Conservation (phyloP, 2,888 invertebrate species). For the Isoperla grammatica region DNA sequence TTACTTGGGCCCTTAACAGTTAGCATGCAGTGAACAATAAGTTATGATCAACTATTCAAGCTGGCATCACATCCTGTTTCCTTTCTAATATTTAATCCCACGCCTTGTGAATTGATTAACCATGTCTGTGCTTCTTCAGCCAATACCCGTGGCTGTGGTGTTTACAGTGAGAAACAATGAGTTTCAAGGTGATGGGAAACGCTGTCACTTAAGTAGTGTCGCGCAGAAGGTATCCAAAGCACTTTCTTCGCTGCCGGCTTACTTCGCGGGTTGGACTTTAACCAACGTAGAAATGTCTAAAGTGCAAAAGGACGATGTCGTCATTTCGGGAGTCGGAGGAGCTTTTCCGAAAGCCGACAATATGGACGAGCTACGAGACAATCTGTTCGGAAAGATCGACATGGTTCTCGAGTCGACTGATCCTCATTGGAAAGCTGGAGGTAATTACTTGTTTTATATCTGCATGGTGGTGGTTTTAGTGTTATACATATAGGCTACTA, state of each 20-base stretch:
- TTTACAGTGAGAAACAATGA: too few relatives aligned
- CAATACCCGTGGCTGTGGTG: too few relatives aligned
- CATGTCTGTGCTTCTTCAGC: too few relatives aligned
- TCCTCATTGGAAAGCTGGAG: conserved; percentile 17
- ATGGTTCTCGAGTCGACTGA: conserved; percentile 19
- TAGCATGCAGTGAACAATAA: not conserved
- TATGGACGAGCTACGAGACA: conserved; percentile 54
- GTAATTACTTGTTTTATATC: too few relatives aligned
- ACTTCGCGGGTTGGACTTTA: not conserved
- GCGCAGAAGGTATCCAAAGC: too few relatives aligned
- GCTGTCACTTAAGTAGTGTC: too few relatives aligned
- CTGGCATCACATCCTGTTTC: conserved; percentile 4
- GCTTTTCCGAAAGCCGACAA: conserved; percentile 61
- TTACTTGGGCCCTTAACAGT: too few relatives aligned
- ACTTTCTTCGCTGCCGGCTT: not conserved
- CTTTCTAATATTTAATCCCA: not conserved
- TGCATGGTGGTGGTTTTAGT: too few relatives aligned
- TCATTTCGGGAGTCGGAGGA: conserved; percentile 55
- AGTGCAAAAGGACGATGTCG: conserved; percentile 39
- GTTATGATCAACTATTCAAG: conserved; percentile 1
- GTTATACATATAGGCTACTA: not conserved
- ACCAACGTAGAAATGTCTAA: too few relatives aligned
- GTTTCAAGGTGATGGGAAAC: too few relatives aligned
- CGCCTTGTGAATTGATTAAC: conserved; percentile 1
- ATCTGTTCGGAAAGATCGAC: conserved; percentile 42